Evolutionary conservation across 2,888 invertebrate species (phyloP).

Genomic region (Dicyrtoma fusca): DNA sequence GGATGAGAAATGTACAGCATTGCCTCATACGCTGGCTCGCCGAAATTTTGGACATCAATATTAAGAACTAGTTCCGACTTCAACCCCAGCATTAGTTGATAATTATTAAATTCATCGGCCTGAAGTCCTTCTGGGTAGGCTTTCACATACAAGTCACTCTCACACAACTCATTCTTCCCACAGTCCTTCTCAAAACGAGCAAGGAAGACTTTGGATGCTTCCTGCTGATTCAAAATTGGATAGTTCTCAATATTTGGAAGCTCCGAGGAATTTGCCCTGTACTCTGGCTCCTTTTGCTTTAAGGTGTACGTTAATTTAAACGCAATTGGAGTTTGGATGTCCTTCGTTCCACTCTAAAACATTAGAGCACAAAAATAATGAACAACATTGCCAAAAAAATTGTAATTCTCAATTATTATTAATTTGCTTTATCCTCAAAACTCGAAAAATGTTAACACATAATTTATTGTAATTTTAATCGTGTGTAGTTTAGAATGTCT

Average conservation of each 20-base stretch:
- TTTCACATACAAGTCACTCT: constrained; percentile 74
- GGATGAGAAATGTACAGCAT: constrained; percentile 81
- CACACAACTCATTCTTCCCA: constrained; percentile 82
- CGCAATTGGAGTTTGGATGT: constrained; percentile 84
- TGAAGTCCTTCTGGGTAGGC: no score
- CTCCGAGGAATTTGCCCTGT: constrained; percentile 61
- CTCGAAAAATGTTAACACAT: no score
- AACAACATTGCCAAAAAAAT: no score
- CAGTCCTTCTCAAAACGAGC: constrained; percentile 91
- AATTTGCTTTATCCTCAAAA: no score
- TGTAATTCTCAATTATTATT: no score
- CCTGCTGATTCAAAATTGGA: constrained; percentile 86
- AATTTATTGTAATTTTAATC: no score
- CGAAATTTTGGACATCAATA: constrained; percentile 74
- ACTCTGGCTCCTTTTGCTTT: constrained; percentile 68
- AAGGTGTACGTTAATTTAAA: constrained; percentile 84
- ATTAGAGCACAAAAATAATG: background rate
- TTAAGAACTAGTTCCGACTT: constrained; percentile 76
- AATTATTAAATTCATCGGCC: constrained; percentile 48
- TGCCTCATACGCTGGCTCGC: constrained; percentile 89
- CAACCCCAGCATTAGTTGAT: constrained; percentile 67
- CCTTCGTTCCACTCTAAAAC: constrained; percentile 73
- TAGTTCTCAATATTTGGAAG: constrained; percentile 75
- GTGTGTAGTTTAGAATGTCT: no score
- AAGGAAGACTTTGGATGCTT: constrained; percentile 76